A percentile compares a stretch with the other conserved stretches of the same genome.
These are phyloP conservation scores for Xanthia icteritia DNA, from an alignment of 2,888 invertebrate species.

Conservation along the genomic window DNA sequence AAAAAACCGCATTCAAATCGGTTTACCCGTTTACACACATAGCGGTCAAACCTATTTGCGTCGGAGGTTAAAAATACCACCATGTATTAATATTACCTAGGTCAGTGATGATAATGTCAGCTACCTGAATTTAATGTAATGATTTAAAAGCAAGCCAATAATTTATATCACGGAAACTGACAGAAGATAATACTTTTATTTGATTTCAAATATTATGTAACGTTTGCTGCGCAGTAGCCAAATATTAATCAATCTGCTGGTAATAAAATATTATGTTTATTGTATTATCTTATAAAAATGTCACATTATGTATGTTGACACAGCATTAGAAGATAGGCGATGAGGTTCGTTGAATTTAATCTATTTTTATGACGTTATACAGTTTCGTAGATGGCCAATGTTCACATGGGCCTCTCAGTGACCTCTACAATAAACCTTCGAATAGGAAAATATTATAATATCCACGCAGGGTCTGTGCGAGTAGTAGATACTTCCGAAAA, in stretches of 20 bases:
- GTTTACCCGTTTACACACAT: too few species aligned
- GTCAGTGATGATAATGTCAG: slow-evolving; percentile 4
- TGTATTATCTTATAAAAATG: slow-evolving; percentile 43
- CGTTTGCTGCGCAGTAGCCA: slow-evolving; percentile 30
- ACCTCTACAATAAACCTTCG: background rate
- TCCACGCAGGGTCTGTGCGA: background rate
- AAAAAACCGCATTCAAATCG: too few species aligned
- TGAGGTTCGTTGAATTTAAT: slow-evolving; percentile 32
- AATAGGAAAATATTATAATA: background rate
- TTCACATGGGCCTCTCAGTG: slow-evolving; percentile 2
- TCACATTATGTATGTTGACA: slow-evolving; percentile 47
- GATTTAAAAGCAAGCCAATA: background rate
- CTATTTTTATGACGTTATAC: slow-evolving; percentile 6
- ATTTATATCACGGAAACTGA: background rate
- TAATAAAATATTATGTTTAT: slow-evolving; percentile 39
- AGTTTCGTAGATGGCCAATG: too few species aligned
- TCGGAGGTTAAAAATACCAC: background rate
- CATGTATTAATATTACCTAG: slow-evolving; percentile 3
- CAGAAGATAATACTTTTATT: slow-evolving; percentile 29
- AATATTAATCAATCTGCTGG: slow-evolving; percentile 42
- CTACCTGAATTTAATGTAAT: background rate
- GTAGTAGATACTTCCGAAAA: too few species aligned
- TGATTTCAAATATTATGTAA: slow-evolving; percentile 23
- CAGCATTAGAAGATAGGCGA: slow-evolving; percentile 31
- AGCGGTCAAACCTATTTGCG: too few species aligned